phyloP scores from a whole-genome alignment of 92 coral and sea anemone species.

The Umimayanthus kanabou region DNA sequence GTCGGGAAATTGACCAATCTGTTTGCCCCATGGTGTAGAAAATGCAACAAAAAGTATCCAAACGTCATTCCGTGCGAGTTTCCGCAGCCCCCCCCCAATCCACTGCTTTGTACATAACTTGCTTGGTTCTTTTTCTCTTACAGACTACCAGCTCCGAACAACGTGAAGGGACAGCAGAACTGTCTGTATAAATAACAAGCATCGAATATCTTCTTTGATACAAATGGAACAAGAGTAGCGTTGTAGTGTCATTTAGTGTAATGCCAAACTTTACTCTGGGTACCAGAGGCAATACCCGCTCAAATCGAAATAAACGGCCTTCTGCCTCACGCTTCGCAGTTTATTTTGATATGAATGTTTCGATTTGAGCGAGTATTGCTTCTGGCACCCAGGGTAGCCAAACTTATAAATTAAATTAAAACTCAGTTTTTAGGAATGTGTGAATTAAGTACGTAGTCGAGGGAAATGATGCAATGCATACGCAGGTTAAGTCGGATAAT shows the following conservation, averaged over 20 bases:
- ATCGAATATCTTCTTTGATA: not conserved
- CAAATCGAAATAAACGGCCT: no score
- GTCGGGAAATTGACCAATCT: no score
- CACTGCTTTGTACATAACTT: not conserved
- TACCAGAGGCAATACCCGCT: no score
- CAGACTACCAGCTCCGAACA: slow-evolving; percentile 98
- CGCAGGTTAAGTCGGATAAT: not conserved
- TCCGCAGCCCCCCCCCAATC: not conserved
- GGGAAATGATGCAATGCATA: not conserved
- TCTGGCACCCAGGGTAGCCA: no score
- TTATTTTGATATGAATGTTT: no score
- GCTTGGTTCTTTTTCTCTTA: slow-evolving; percentile 27
- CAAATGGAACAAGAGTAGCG: not conserved
- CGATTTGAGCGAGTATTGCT: not conserved
- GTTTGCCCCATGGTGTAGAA: no score
- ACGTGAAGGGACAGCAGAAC: slow-evolving; percentile 56
- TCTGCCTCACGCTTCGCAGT: no score
- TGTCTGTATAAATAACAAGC: not conserved
- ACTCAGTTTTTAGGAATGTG: not conserved
- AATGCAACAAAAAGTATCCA: not conserved
- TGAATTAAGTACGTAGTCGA: not conserved
- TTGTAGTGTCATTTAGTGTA: not conserved
- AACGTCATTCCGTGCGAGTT: not conserved
- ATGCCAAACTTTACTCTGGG: no score
- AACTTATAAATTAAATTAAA: not conserved